Evolutionary conservation across 2,888 invertebrate species (phyloP).

Genomic region (Poecilobothrus nobilitatus): DNA sequence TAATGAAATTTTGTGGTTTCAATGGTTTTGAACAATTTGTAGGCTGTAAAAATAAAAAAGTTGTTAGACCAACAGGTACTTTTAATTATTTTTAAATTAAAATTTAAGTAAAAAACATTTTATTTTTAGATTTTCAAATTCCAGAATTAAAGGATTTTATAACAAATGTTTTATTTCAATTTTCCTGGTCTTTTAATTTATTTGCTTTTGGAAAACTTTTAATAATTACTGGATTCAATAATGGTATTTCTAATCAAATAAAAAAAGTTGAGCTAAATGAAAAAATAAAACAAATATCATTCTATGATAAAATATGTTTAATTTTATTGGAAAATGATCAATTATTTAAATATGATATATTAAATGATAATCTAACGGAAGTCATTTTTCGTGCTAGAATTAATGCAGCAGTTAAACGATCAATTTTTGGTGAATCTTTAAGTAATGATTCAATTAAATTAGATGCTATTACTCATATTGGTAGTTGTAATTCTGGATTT

Average conservation of each 20-base stretch:
- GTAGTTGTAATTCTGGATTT: constrained; percentile 43
- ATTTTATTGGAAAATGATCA: constrained; percentile 33
- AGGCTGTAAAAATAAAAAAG: constrained; percentile 19
- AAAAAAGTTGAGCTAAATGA: constrained; percentile 25
- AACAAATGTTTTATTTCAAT: constrained; percentile 21
- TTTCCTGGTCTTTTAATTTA: constrained; percentile 35
- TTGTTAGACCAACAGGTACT: constrained; percentile 19
- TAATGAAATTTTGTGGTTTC: constrained; percentile 33
- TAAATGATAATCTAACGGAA: constrained; percentile 27
- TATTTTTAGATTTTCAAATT: constrained; percentile 18
- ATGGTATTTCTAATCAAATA: constrained; percentile 19
- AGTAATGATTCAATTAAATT: constrained; percentile 10
- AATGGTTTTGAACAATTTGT: constrained; percentile 39
- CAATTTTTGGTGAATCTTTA: constrained; percentile 28
- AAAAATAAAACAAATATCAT: constrained; percentile 29
- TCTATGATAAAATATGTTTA: constrained; percentile 33
- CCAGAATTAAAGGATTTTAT: neutral
- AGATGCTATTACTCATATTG: constrained; percentile 42
- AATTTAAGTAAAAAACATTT: constrained; percentile 10
- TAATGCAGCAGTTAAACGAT: constrained; percentile 28
- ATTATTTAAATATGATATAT: constrained; percentile 30
- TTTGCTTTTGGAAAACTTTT: constrained; percentile 26
- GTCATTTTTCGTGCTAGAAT: constrained; percentile 21
- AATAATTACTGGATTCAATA: constrained; percentile 31
- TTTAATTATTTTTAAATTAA: neutral